A percentile compares a stretch with the other conserved stretches of the same genome.
These are phyloP conservation scores for Aleiodes sp. DNA, from an alignment of 1,140 invertebrate species.

Conservation along the genomic window DNA sequence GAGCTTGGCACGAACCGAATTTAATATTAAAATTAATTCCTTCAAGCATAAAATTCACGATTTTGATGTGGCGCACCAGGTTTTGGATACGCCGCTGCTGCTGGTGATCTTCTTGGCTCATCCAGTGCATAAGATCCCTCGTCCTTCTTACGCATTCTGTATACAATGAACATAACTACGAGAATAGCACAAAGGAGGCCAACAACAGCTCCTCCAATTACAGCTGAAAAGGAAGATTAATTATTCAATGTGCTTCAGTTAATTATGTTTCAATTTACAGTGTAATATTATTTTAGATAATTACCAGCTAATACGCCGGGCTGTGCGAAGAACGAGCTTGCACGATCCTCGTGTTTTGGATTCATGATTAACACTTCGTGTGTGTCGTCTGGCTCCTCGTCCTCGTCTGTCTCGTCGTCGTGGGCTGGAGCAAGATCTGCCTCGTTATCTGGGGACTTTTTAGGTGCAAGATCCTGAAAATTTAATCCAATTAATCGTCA, in stretches of 20 bases:
- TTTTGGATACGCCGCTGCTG: slow-evolving; percentile 89
- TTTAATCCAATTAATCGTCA: neutral
- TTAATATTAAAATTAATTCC: slow-evolving; percentile 39
- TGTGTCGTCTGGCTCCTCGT: slow-evolving; percentile 55
- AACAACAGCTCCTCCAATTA: slow-evolving; percentile 97
- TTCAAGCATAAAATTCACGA: slow-evolving; percentile 95
- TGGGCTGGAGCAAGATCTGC: slow-evolving; percentile 51
- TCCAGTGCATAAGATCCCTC: slow-evolving; percentile 98
- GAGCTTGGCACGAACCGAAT: slow-evolving; percentile 29
- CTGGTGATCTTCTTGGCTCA: slow-evolving; percentile 93
- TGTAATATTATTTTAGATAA: slow-evolving; percentile 43
- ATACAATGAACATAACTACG: slow-evolving; percentile 99
- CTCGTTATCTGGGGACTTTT: slow-evolving; percentile 56
- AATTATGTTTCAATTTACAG: slow-evolving; percentile 52
- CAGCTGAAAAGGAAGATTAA: slow-evolving; percentile 74
- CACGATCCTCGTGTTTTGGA: slow-evolving; percentile 79
- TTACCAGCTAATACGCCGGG: slow-evolving; percentile 93
- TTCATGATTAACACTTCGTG: slow-evolving; percentile 80
- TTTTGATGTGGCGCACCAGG: slow-evolving; percentile 78
- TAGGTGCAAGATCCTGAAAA: slow-evolving; percentile 40
- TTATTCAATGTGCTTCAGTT: slow-evolving; percentile 22
- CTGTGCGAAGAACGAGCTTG: slow-evolving; percentile 92
- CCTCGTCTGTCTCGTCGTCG: slow-evolving; percentile 44
- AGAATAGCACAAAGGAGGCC: slow-evolving; percentile 96
- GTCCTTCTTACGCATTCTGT: slow-evolving; percentile 99